Percentiles rank a stretch among this genome's conserved stretches.
phyloP scores from a whole-genome alignment of 2,888 invertebrate genomes.

The Protodeltote pygarga region DNA sequence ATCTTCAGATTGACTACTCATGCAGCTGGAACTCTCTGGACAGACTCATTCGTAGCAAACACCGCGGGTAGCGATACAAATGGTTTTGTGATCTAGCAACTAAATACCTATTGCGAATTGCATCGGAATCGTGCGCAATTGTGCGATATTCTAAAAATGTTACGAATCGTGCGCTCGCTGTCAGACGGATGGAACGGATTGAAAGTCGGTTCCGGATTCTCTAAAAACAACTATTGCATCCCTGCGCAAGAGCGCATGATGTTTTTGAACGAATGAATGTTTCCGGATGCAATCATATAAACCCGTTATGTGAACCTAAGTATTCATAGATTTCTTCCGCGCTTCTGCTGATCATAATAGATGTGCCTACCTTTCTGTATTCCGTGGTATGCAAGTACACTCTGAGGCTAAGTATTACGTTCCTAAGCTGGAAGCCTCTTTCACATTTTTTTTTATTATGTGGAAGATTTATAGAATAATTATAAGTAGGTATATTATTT shows the following conservation, averaged over 20 bases:
- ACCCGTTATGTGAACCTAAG: slow-evolving; percentile 11
- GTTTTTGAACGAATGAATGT: slow-evolving; percentile 23
- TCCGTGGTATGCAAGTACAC: no score
- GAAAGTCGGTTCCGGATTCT: slow-evolving; percentile 34
- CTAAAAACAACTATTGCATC: slow-evolving; percentile 38
- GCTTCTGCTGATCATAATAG: slow-evolving; percentile 11
- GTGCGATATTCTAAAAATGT: slow-evolving; percentile 25
- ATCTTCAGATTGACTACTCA: slow-evolving; percentile 93
- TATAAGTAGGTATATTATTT: slow-evolving; percentile 32
- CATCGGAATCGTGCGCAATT: slow-evolving; percentile 19
- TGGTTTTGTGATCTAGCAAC: neutral
- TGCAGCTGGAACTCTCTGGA: slow-evolving; percentile 94
- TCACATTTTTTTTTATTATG: slow-evolving; percentile 19
- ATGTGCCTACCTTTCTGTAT: no score
- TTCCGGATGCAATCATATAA: slow-evolving; percentile 25
- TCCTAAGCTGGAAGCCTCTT: no score
- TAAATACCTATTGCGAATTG: neutral
- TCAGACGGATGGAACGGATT: slow-evolving; percentile 30
- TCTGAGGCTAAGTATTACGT: no score
- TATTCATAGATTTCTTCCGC: slow-evolving; percentile 16
- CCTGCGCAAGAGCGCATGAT: slow-evolving; percentile 32
- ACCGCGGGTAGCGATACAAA: slow-evolving; percentile 27
- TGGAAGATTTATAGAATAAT: no score
- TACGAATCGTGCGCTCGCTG: slow-evolving; percentile 24
- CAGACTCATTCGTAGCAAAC: slow-evolving; percentile 89